phyloP scores from a whole-genome alignment of 2,113 vertebrate species.

The Arizona elegans region DNA sequence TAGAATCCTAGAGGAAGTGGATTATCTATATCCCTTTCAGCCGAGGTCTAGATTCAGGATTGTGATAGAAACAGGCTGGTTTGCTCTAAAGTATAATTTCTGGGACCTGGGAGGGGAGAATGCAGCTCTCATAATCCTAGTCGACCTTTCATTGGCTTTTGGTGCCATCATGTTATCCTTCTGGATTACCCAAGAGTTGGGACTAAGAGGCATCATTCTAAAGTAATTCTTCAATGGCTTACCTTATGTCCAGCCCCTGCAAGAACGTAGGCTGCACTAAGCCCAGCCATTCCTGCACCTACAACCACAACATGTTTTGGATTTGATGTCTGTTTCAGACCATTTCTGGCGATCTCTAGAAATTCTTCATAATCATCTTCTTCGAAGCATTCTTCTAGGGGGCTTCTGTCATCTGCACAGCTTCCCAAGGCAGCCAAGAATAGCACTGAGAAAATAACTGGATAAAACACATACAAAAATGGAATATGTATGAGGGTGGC shows the following conservation, averaged over 20 bases:
- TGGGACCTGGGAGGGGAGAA: background rate
- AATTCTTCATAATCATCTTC: slow-evolving; percentile 52
- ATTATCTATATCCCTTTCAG: background rate
- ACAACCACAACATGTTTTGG: slow-evolving; percentile 46
- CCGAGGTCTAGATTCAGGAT: background rate
- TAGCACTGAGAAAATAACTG: slow-evolving; percentile 11
- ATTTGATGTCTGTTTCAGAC: background rate
- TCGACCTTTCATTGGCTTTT: background rate
- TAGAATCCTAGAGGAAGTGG: background rate
- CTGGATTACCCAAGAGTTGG: background rate
- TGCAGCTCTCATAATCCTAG: background rate
- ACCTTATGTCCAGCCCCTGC: slow-evolving; percentile 50
- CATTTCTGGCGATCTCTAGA: slow-evolving; percentile 29
- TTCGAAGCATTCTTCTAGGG: slow-evolving; percentile 43
- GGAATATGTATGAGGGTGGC: background rate
- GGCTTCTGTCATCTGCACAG: background rate
- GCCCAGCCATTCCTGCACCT: slow-evolving; percentile 53
- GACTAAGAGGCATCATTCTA: background rate
- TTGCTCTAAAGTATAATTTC: background rate
- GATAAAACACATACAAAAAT: background rate
- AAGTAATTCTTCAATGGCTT: background rate
- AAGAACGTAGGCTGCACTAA: slow-evolving; percentile 45
- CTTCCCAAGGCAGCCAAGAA: background rate
- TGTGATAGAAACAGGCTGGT: background rate
- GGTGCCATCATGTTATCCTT: background rate